These are phyloP conservation scores for Drosophila diplacantha DNA, from an alignment of 2,888 invertebrate genomes.

Conservation along the genomic window DNA sequence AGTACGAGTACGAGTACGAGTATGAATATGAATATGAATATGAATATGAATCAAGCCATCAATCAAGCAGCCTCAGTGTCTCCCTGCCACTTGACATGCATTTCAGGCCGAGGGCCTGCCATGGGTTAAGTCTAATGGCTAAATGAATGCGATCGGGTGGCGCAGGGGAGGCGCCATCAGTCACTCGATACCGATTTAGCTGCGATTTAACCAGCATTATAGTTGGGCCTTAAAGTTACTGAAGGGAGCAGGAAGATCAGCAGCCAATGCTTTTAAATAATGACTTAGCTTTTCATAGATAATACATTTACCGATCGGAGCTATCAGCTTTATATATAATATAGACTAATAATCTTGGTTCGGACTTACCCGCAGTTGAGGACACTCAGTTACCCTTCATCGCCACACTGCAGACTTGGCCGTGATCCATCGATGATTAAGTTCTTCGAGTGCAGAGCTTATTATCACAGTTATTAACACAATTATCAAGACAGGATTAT, in stretches of 20 bases:
- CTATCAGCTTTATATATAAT: too few species aligned
- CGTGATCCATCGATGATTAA: too few species aligned
- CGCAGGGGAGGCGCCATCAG: constrained; percentile 3
- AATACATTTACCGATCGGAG: too few species aligned
- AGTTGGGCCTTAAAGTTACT: neutral
- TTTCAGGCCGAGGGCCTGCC: constrained; percentile 3
- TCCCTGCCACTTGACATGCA: constrained; percentile 37
- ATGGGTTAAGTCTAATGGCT: constrained; percentile 16
- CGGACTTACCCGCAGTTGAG: too few species aligned
- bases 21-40: constrained; percentile 45
- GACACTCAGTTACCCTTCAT: too few species aligned
- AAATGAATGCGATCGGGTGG: constrained; percentile 20
- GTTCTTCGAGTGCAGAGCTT: too few species aligned
- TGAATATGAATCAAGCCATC: constrained; percentile 58
- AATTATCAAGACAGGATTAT: too few species aligned
- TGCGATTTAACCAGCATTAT: neutral
- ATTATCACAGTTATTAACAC: too few species aligned
- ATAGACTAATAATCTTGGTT: too few species aligned
- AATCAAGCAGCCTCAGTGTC: constrained; percentile 50
- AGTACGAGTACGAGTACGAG: constrained; percentile 27
- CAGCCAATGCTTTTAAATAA: too few species aligned
- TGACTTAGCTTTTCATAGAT: too few species aligned
- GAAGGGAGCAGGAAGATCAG: neutral
- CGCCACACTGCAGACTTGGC: too few species aligned
- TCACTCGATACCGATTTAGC: constrained; percentile 10